These are phyloP conservation scores for Hypsopygia costalis DNA, from an alignment of 2,888 invertebrate genomes.

Conservation along the genomic window DNA sequence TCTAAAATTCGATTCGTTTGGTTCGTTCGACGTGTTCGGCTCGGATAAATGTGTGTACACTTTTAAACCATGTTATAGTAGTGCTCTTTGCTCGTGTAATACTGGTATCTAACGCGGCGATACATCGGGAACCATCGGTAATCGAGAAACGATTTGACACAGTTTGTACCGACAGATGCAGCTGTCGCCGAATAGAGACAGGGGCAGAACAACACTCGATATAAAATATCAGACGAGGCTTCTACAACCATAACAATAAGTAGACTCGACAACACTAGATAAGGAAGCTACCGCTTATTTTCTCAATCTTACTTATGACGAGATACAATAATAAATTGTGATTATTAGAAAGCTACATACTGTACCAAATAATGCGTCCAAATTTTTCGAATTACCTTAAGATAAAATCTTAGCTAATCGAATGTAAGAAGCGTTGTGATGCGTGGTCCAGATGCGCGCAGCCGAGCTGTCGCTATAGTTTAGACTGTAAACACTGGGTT, in stretches of 20 bases:
- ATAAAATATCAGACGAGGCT: constrained; percentile 14
- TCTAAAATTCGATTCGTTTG: too few species aligned
- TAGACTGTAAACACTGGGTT: constrained; percentile 22
- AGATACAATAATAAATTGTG: constrained; percentile 73
- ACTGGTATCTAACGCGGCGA: background rate
- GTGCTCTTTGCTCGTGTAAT: background rate
- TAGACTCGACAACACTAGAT: constrained; percentile 15
- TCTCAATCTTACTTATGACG: constrained; percentile 51
- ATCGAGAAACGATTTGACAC: constrained; percentile 1
- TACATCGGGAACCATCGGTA: background rate
- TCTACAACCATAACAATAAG: constrained; percentile 27
- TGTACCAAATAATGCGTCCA: constrained; percentile 73
- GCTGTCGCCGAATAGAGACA: constrained; percentile 3
- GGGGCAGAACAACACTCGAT: constrained; percentile 4
- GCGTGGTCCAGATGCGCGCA: constrained; percentile 14
- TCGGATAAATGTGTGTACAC: too few species aligned
- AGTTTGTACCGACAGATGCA: constrained; percentile 8
- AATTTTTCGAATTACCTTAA: constrained; percentile 50
- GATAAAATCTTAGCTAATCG: constrained; percentile 23
- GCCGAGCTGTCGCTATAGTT: constrained; percentile 18
- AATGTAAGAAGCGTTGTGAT: constrained; percentile 26
- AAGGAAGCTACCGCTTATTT: constrained; percentile 23
- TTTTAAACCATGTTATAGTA: too few species aligned
- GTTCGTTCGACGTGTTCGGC: too few species aligned
- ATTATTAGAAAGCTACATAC: constrained; percentile 51